Percentiles rank a stretch among this genome's conserved stretches.
phyloP scores from a whole-genome alignment of 1,140 invertebrate species.

The Euwallacea similis region DNA sequence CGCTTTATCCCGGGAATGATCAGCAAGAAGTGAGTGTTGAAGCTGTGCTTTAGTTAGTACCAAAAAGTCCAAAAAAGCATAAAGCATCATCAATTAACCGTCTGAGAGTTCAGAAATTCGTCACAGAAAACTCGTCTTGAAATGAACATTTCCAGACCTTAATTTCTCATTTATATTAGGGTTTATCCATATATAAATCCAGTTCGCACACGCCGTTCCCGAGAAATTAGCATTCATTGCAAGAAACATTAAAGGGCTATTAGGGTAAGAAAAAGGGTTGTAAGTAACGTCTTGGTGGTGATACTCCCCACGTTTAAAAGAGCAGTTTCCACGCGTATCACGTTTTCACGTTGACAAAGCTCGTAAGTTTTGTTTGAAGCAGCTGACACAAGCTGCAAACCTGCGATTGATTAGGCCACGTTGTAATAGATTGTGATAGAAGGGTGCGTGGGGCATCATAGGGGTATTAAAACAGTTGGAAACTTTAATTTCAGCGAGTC shows the following conservation, averaged over 20 bases:
- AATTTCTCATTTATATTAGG: too few relatives aligned
- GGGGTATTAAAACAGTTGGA: not conserved
- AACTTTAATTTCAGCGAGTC: slow-evolving; percentile 23
- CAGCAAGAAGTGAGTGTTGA: too few relatives aligned
- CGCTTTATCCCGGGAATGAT: too few relatives aligned
- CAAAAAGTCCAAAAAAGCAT: too few relatives aligned
- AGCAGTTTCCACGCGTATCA: slow-evolving; percentile 27
- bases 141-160: too few relatives aligned
- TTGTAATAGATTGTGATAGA: too few relatives aligned
- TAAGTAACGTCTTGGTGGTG: slow-evolving; percentile 27
- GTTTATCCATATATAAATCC: slow-evolving; percentile 7
- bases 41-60: too few relatives aligned
- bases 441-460: not conserved
- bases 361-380: not conserved
- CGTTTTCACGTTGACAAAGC: slow-evolving; percentile 31
- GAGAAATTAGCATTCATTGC: slow-evolving; percentile 34
- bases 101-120: too few relatives aligned
- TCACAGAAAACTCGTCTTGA: too few relatives aligned
- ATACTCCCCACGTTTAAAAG: slow-evolving; percentile 11
- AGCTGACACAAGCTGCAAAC: too few relatives aligned
- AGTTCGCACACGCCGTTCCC: slow-evolving; percentile 13
- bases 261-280: slow-evolving; percentile 37
- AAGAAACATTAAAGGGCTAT: slow-evolving; percentile 31
- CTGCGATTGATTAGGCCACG: too few relatives aligned
- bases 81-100: too few relatives aligned